A percentile compares a stretch with the other conserved stretches of the same genome.
phyloP scores from a whole-genome alignment of 2,888 invertebrate genomes.

The Heliconius ethilla region DNA sequence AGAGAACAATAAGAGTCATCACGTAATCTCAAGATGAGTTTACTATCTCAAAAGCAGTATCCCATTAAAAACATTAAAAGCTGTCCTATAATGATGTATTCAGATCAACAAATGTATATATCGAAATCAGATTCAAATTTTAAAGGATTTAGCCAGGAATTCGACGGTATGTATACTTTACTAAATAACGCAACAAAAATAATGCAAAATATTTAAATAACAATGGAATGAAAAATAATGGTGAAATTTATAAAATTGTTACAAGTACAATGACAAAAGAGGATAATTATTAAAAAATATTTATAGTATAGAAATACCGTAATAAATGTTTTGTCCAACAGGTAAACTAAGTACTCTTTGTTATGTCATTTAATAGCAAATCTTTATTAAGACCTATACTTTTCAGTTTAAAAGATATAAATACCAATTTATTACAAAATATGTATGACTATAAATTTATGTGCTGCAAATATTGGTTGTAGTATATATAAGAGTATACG shows the following conservation, averaged over 20 bases:
- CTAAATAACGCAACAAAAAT: not conserved
- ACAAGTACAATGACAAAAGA: not conserved
- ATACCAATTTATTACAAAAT: not conserved
- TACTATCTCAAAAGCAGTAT: not conserved
- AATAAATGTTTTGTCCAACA: not conserved
- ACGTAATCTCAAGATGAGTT: conserved; percentile 14
- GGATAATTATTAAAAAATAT: too few relatives aligned
- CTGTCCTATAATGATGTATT: conserved; percentile 30
- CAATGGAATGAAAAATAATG: not conserved
- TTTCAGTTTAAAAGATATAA: not conserved
- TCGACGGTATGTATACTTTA: conserved; percentile 36
- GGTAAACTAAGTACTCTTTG: not conserved
- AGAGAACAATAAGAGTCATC: conserved; percentile 8
- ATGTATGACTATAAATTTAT: not conserved
- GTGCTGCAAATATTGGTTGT: not conserved
- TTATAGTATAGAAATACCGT: too few relatives aligned
- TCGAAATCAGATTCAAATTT: conserved; percentile 23
- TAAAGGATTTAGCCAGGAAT: conserved; percentile 35
- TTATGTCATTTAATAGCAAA: not conserved
- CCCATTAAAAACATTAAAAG: not conserved
- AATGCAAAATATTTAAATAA: not conserved
- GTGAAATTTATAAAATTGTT: not conserved
- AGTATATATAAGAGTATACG: too few relatives aligned
- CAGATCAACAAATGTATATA: conserved; percentile 19
- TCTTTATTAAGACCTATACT: not conserved